These are phyloP conservation scores for Paedocypris micromegethes DNA, from an alignment of 2,797 vertebrate species.

Conservation along the genomic window DNA sequence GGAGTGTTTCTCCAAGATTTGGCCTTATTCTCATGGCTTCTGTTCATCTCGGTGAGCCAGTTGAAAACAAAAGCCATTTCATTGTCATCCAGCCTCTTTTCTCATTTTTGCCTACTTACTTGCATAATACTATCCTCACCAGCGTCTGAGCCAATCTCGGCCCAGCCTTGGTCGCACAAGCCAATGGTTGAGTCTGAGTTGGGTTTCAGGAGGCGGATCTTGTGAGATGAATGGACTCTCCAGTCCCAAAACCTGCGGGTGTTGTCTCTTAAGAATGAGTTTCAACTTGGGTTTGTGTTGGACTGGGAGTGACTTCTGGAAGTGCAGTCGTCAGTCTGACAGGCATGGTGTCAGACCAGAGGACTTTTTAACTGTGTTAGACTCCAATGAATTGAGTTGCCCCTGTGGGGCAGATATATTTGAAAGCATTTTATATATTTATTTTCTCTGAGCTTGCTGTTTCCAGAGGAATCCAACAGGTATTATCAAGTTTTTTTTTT, in stretches of 20 bases:
- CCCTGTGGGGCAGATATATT: slow-evolving; percentile 24
- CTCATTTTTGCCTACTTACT: slow-evolving; percentile 44
- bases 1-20: background rate
- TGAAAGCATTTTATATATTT: slow-evolving; percentile 1
- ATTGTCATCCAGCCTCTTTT: slow-evolving; percentile 16
- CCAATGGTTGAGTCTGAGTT: slow-evolving; percentile 56
- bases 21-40: background rate
- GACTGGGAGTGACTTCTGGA: slow-evolving; percentile 42
- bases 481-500: background rate
- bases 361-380: background rate
- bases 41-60: slow-evolving; percentile 10
- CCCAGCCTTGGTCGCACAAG: slow-evolving; percentile 8
- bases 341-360: too few relatives aligned
- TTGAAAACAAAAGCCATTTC: slow-evolving; percentile 41
- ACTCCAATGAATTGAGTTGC: slow-evolving; percentile 1
- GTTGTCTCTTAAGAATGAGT: slow-evolving; percentile 45
- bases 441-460: background rate
- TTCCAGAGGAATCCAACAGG: slow-evolving; percentile 10
- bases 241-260: slow-evolving; percentile 64
- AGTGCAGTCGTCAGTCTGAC: slow-evolving; percentile 2
- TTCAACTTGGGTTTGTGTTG: slow-evolving; percentile 60
- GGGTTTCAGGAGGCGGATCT: slow-evolving; percentile 56
- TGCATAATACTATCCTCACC: slow-evolving; percentile 41
- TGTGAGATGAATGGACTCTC: slow-evolving; percentile 60
- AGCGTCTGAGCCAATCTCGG: slow-evolving; percentile 44